Evolutionary conservation across 92 coral and sea anemone species (phyloP), one percentile per base, ranked within the genome.

Genomic region (Epizoanthus stellaris): DNA sequence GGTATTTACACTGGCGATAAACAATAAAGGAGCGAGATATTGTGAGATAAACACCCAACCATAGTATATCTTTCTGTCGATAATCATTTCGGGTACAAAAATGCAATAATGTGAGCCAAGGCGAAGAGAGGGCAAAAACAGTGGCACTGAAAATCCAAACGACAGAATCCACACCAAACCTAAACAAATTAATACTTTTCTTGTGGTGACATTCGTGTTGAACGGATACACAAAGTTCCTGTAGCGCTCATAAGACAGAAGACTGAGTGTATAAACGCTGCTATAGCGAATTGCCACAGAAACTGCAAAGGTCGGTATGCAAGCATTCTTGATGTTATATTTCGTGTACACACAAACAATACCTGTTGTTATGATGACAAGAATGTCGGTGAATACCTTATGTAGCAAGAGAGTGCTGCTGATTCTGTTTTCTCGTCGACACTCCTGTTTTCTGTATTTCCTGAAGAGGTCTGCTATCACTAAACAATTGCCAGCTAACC

Each of bases 191-290:
- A 42, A n/a, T 13, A 76, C 69, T 39, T 76, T 76, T 60, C 54
- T 36, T 59, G 45, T 16, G 39, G 54, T 76, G 54, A 76, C 56
- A 38, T 76, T 76, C 43, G 82, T 39, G 82, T 76, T 38, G 54
- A 76, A 76, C 12, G 82, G 82, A 60, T 58, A 60, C 21, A 76
- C 82, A 40, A 76, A 76, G 16, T 60, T 60, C 43, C 82, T 58
- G 69, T 76, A 76, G 16, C 82, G 82, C 12, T 76, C 82, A 10
- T 76, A 76, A 21, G 82, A 76, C 0, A 76, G 69, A 6, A 76
- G 14, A n/a, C 82, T 58, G 16, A 76, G 69, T 0, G 82, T 76
- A 11, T 54, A 76, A 11, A 38, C 67, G n/a, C 82, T 59, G 21
- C 68, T 76, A 34, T 76, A 76, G 4, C 82, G 82, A 60, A 60